phyloP scores from a whole-genome alignment of 2,113 vertebrate genomes.

The Catharus minimus region DNA sequence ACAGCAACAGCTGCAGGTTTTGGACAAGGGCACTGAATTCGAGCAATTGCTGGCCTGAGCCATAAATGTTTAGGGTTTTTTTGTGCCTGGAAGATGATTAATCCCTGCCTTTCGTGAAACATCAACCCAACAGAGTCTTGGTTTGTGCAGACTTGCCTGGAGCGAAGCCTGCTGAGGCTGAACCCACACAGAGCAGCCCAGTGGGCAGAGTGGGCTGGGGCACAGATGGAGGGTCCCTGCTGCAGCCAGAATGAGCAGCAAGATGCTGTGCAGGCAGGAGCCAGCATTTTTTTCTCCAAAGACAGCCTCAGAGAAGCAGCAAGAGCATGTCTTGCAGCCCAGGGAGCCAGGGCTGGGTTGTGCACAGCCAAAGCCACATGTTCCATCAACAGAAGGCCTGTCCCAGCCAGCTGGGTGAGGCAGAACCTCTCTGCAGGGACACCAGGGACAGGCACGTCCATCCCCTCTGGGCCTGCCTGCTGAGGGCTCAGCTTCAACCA shows the following conservation, averaged over 20 bases:
- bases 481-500: neutral
- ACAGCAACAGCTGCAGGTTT: neutral
- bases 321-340: neutral
- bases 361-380: slow-evolving; percentile 38
- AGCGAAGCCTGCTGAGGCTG: neutral
- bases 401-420: slow-evolving; percentile 21
- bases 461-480: neutral
- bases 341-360: neutral
- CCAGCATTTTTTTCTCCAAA: neutral
- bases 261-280: neutral
- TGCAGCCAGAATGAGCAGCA: neutral
- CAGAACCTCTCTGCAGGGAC: slow-evolving; percentile 25
- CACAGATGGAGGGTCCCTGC: slow-evolving; percentile 29
- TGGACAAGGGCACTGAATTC: neutral
- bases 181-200: slow-evolving; percentile 22
- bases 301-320: slow-evolving; percentile 1
- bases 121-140: neutral
- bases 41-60: neutral
- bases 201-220: neutral
- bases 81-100: neutral
- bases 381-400: neutral
- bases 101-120: neutral
- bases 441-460: slow-evolving; percentile 23
- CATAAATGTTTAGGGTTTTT: neutral
- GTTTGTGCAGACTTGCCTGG: neutral